A percentile compares a stretch with the other conserved stretches of the same genome.
Evolutionary conservation across 2,113 vertebrate genomes (phyloP).

Genomic region (Porphyrio hochstetteri): DNA sequence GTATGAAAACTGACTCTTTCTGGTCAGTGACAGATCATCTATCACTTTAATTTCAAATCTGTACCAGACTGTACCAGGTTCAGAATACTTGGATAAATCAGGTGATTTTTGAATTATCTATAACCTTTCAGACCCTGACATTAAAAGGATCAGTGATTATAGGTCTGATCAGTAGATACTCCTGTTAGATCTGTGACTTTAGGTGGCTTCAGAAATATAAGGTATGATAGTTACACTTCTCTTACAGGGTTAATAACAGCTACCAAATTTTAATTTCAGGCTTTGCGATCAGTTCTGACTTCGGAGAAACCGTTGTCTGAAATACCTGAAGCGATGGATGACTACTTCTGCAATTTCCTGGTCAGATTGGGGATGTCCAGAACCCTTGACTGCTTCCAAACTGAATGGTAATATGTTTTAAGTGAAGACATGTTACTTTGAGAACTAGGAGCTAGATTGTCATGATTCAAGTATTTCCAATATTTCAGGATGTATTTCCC

Average conservation of each 20-base stretch:
- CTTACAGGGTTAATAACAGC: not conserved
- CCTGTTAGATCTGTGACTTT: not conserved
- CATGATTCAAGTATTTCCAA: not conserved
- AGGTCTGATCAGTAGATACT: not conserved
- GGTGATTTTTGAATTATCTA: not conserved
- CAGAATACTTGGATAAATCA: not conserved
- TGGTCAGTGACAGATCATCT: not conserved
- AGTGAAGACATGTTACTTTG: fast-evolving
- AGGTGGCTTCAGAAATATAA: not conserved
- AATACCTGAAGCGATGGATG: slow-evolving; percentile 78
- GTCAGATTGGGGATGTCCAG: slow-evolving; percentile 84
- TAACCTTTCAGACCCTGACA: not conserved
- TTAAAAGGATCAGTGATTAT: not conserved
- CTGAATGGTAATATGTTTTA: slow-evolving; percentile 83
- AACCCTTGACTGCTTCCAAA: slow-evolving; percentile 90
- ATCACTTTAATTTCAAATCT: not conserved
- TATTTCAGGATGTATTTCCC: not conserved
- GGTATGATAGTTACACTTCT: not conserved
- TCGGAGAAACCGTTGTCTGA: not conserved
- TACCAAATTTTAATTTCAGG: slow-evolving; percentile 69
- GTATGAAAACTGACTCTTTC: not conserved
- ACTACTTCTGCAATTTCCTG: slow-evolving; percentile 90
- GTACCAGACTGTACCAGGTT: not conserved
- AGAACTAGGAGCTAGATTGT: not conserved
- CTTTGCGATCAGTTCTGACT: slow-evolving; percentile 25